Base-by-base conservation (phyloP, 2,113 vertebrate genomes). In the Misgurnus mizolepis region DNA sequence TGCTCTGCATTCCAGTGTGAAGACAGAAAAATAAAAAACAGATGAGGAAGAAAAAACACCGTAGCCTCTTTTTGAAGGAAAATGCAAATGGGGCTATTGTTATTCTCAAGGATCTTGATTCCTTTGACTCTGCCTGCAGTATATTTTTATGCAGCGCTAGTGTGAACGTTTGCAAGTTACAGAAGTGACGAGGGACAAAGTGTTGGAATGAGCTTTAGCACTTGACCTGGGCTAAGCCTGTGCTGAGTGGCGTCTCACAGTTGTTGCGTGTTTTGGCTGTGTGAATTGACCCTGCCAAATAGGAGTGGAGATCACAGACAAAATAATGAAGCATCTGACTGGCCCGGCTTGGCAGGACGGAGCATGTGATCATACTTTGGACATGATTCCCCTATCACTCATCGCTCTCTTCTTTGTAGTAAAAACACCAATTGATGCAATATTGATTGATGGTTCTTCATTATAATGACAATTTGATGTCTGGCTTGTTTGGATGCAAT, bases 71-170 rank as follows among this genome's bases (percentile, higher is more conserved):
- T 58, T 34, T 49, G 53, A 58, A 79, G 66, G 80, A 76, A 69
- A 65, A 82, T 81, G 75, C 67, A 72, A 84, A 84, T 80, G 39
- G 12, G 34, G 4, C 14, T 60, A 78, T 79, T 82, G 74, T 84
- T 79, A 84, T 86, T 80, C 72, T 41, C 56, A 7, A 66, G 67
- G 62, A 17, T 10, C 14, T 34, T 34, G 27, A 34, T 34, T 6
- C 15, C 18, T 65, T 73, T 40, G 39, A 76, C 14, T 6, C n/a
- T 66, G 71, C 12, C 73, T 41, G 15, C 53, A 58, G 39, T 41
- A 62, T 60, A 45, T n/a, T 70, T 53, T 50, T 67, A 47, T 70
- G 43, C 70, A 74, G 9, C 61, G 15, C 60, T 64, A 18, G 34
- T 39, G 53, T 79, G 79, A 82, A 78, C 58, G 69, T 69, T 62